These are phyloP conservation scores for Hipposideros armiger DNA, from an alignment of 2,113 vertebrate species.

Conservation along the genomic window DNA sequence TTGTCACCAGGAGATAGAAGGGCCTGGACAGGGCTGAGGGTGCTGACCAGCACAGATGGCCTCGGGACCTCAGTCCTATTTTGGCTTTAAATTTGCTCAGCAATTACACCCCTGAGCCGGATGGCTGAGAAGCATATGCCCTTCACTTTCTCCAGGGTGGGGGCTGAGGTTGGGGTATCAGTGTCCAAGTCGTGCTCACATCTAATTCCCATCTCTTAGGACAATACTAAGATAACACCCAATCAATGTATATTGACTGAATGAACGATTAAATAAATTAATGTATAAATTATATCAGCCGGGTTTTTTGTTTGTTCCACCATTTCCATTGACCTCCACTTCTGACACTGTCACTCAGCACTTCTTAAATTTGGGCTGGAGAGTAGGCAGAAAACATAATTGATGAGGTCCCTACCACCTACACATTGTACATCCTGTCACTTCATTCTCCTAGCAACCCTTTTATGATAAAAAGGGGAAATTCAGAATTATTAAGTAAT, in stretches of 20 bases:
- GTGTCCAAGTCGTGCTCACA: background rate
- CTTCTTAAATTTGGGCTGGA: background rate
- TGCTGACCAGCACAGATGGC: background rate
- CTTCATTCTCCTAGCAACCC: background rate
- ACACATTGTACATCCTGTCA: background rate
- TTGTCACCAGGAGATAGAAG: background rate
- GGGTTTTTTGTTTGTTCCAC: background rate
- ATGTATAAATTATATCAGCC: background rate
- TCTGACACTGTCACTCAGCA: background rate
- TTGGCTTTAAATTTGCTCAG: background rate
- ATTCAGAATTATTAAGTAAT: constrained; percentile 43
- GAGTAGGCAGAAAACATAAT: background rate
- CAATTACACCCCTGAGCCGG: background rate
- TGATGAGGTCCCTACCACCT: background rate
- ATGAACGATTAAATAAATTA: background rate
- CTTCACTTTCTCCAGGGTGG: background rate
- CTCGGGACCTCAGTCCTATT: background rate
- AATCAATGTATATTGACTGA: background rate
- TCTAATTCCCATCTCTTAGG: background rate
- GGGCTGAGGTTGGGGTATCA: rapidly evolving
- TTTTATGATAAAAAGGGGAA: constrained; percentile 38
- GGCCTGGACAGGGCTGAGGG: background rate
- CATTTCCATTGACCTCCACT: background rate
- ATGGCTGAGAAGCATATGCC: background rate
- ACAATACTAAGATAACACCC: background rate